A percentile compares a stretch with the other conserved stretches of the same genome.
phyloP scores from a whole-genome alignment of 2,113 vertebrate genomes.

The Mellivora capensis region DNA sequence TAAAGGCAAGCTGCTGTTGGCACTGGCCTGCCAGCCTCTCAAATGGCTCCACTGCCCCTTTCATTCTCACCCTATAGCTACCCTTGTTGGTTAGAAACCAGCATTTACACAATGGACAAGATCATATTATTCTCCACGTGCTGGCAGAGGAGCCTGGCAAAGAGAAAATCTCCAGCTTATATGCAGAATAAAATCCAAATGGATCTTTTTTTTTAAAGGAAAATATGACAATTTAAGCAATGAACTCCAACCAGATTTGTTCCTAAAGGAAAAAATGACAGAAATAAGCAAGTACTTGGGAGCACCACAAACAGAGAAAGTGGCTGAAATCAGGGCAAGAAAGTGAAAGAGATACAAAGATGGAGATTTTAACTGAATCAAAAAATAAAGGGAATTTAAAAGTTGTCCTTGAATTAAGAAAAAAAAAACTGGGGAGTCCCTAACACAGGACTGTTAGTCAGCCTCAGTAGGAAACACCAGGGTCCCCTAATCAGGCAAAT shows the following conservation, averaged over 20 bases:
- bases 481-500: background rate
- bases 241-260: background rate
- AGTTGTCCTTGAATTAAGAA: background rate
- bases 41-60: background rate
- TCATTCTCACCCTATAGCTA: background rate
- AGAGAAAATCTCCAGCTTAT: background rate
- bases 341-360: background rate
- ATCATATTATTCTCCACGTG: background rate
- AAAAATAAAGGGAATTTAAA: slow-evolving; percentile 13
- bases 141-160: background rate
- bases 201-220: background rate
- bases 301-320: rapidly evolving
- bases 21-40: background rate
- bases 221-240: background rate
- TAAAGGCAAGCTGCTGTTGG: background rate
- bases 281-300: background rate
- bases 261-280: background rate
- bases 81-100: background rate
- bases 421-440: background rate
- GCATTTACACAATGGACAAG: background rate
- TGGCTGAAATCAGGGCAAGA: background rate
- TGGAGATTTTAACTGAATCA: background rate
- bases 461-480: background rate
- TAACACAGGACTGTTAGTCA: background rate
- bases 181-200: background rate